Conservation (phyloP, 2,113 vertebrate genomes). For the Lophochroa leadbeateri region DNA sequence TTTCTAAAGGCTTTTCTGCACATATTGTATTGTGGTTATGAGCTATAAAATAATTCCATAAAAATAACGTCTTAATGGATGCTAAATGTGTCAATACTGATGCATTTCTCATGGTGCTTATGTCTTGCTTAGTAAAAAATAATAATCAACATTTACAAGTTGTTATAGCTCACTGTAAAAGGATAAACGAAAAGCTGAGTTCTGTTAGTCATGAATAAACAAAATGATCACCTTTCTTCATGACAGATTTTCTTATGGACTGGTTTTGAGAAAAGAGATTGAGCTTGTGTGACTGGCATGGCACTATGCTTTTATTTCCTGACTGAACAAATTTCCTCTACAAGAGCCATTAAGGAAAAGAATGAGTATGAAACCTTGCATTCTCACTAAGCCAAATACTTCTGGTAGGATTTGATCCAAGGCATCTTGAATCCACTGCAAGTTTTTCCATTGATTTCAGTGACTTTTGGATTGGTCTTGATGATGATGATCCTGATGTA, state of each 20-base stretch:
- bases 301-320: constrained; percentile 34
- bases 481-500: constrained; percentile 3
- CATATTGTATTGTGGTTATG: background rate
- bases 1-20: background rate
- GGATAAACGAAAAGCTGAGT: background rate
- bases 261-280: constrained; percentile 7
- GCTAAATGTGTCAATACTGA: background rate
- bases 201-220: background rate
- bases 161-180: background rate
- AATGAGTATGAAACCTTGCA: background rate
- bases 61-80: background rate
- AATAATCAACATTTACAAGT: background rate
- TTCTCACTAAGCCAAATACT: constrained; percentile 34
- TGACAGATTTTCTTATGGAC: background rate
- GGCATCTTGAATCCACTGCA: constrained; percentile 1
- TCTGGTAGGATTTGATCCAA: constrained; percentile 40
- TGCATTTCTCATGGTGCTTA: background rate
- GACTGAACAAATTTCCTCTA: constrained; percentile 33
- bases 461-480: constrained; percentile 31
- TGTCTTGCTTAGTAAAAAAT: background rate
- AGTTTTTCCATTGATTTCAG: constrained; percentile 42
- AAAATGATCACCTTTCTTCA: background rate
- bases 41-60: background rate
- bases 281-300: constrained; percentile 20
- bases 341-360: background rate